Evolutionary conservation across 92 coral and sea anemone genomes (phyloP).

Genomic region (Ricordea florida): DNA sequence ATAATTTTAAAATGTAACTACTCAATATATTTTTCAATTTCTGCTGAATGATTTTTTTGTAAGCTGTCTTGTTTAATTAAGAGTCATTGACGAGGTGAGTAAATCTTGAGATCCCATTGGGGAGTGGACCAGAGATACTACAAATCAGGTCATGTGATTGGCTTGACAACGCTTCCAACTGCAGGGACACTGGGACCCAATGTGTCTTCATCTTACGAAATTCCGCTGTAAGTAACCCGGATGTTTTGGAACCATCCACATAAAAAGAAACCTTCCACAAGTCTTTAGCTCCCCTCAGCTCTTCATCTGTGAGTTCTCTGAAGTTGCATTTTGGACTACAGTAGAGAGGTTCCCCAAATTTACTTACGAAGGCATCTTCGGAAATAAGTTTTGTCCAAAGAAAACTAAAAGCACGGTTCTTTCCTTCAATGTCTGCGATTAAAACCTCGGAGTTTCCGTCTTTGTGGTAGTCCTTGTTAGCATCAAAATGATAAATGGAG

Average conservation of each 20-base stretch:
- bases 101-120: constrained; percentile 88
- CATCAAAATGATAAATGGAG: background rate
- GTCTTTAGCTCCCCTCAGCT: background rate
- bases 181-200: constrained; percentile 89
- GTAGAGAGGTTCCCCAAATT: constrained; percentile 81
- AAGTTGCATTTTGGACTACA: constrained; percentile 47
- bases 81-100: constrained; percentile 69
- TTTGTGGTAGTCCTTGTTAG: background rate
- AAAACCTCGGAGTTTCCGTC: background rate
- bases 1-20: no score
- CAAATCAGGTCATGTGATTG: constrained; percentile 82
- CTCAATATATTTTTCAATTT: no score
- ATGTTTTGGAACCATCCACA: constrained; percentile 81
- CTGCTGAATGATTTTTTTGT: no score
- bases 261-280: constrained; percentile 77
- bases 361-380: constrained; percentile 73
- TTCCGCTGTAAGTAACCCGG: constrained; percentile 78
- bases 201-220: constrained; percentile 70
- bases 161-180: constrained; percentile 72
- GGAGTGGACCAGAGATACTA: constrained; percentile 81
- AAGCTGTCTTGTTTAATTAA: no score
- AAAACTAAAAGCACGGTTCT: constrained; percentile 56
- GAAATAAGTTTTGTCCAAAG: constrained; percentile 71
- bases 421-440: constrained; percentile 55
- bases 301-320: background rate